Evolutionary conservation across 2,888 invertebrate genomes (phyloP).

Genomic region (Temnothorax unifasciatus): DNA sequence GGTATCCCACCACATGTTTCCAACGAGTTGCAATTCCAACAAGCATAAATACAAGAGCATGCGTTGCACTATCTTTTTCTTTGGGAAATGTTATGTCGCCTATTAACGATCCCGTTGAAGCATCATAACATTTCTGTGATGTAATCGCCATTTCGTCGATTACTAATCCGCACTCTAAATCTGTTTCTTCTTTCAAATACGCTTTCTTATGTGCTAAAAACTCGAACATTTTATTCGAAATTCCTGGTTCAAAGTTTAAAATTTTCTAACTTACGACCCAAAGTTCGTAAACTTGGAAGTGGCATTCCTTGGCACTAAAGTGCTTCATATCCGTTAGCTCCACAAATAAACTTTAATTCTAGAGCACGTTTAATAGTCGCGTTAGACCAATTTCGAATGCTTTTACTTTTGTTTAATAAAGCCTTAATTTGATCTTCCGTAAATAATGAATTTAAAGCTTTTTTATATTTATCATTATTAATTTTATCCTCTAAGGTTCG

Average conservation of each 20-base stretch:
- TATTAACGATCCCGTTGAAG: constrained; percentile 24
- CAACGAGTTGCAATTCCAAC: constrained; percentile 60
- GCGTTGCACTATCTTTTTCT: constrained; percentile 45
- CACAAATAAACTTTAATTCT: constrained; percentile 64
- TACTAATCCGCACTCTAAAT: constrained; percentile 60
- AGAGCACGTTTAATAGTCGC: constrained; percentile 2
- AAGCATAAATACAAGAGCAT: constrained; percentile 64
- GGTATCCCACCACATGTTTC: constrained; percentile 65
- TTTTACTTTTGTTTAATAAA: neutral
- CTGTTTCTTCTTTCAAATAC: constrained; percentile 42
- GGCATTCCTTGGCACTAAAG: constrained; percentile 64
- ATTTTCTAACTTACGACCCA: constrained; percentile 46
- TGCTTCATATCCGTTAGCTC: constrained; percentile 62
- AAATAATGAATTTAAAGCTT: neutral
- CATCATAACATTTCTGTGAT: constrained; percentile 39
- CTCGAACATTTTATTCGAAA: constrained; percentile 41
- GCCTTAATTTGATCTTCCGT: constrained; percentile 8
- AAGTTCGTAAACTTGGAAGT: constrained; percentile 66
- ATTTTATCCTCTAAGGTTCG: no score
- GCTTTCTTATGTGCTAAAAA: constrained; percentile 57
- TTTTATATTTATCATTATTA: no score
- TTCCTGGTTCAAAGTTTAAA: constrained; percentile 48
- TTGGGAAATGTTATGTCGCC: constrained; percentile 58
- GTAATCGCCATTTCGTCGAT: constrained; percentile 56
- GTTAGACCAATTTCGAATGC: neutral